Conservation (phyloP, 2,113 vertebrate genomes). For the Brachypodius melanocephalos region DNA sequence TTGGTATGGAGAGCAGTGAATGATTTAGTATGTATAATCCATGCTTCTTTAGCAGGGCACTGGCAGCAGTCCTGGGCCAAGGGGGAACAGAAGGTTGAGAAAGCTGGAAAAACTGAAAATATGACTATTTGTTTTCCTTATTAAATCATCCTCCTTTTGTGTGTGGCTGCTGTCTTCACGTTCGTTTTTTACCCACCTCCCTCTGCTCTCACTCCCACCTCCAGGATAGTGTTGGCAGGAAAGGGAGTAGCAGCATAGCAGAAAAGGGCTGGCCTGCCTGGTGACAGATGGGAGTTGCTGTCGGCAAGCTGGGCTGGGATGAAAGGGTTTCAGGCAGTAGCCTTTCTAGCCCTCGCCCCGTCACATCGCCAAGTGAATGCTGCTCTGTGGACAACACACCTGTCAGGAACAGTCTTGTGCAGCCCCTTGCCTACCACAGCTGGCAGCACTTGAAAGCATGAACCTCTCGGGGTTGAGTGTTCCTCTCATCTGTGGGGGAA, state of each 20-base stretch:
- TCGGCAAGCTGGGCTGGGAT: slow-evolving; percentile 51
- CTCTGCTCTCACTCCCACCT: background rate
- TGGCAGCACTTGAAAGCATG: slow-evolving; percentile 64
- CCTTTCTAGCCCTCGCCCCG: background rate
- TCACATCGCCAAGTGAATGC: background rate
- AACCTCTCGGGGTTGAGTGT: background rate
- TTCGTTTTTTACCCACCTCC: background rate
- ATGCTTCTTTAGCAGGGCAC: background rate
- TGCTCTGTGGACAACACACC: slow-evolving; percentile 35
- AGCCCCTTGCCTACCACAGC: slow-evolving; percentile 26
- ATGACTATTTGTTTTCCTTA: background rate
- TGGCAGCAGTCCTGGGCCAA: background rate
- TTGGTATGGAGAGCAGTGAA: background rate
- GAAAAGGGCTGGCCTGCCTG: background rate
- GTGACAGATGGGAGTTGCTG: slow-evolving; percentile 55
- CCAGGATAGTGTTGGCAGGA: background rate
- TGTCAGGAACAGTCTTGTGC: slow-evolving; percentile 24
- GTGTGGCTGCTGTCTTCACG: slow-evolving; percentile 29
- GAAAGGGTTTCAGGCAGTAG: slow-evolving; percentile 46
- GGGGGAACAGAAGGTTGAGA: background rate
- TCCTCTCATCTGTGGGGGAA: slow-evolving; percentile 27
- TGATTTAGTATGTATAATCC: background rate
- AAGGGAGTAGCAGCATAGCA: slow-evolving; percentile 9
- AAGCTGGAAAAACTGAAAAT: slow-evolving; percentile 1
- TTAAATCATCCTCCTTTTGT: background rate